phyloP scores from a whole-genome alignment of 2,113 vertebrate species.

The Gobius niger region DNA sequence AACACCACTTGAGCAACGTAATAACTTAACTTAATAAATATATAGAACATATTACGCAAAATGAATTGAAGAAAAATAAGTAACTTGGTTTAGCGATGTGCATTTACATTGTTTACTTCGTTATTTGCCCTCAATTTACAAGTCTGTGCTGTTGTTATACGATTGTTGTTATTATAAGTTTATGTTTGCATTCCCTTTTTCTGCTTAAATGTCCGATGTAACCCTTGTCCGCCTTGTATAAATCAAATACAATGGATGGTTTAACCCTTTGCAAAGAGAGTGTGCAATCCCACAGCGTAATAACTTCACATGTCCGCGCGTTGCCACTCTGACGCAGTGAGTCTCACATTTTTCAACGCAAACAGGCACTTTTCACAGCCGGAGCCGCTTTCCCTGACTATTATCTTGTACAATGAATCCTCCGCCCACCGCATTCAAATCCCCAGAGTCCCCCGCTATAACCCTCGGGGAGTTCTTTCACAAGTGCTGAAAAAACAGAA shows the following conservation, averaged over 20 bases:
- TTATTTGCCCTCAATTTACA: too few relatives aligned
- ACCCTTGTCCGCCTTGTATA: too few relatives aligned
- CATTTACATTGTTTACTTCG: too few relatives aligned
- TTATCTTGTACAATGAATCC: constrained; percentile 23
- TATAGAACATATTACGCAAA: too few relatives aligned
- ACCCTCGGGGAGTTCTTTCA: constrained; percentile 13
- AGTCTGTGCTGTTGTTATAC: too few relatives aligned
- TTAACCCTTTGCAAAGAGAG: not conserved
- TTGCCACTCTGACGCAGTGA: not conserved
- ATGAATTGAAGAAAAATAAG: too few relatives aligned
- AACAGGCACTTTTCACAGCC: not conserved
- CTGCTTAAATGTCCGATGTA: too few relatives aligned
- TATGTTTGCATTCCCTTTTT: too few relatives aligned
- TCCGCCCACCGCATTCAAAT: constrained; percentile 13
- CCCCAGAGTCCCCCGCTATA: constrained; percentile 7
- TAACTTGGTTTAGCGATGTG: too few relatives aligned
- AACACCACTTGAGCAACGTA: too few relatives aligned
- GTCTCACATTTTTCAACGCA: not conserved
- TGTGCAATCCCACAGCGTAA: not conserved
- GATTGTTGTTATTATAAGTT: not conserved
- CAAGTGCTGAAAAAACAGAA: not conserved
- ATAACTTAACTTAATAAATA: too few relatives aligned
- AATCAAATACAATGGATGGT: not conserved
- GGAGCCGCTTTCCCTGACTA: not conserved
- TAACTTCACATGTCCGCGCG: not conserved